These are phyloP conservation scores for Percopsis omiscomaycus DNA, from an alignment of 2,797 vertebrate genomes.

Conservation along the genomic window DNA sequence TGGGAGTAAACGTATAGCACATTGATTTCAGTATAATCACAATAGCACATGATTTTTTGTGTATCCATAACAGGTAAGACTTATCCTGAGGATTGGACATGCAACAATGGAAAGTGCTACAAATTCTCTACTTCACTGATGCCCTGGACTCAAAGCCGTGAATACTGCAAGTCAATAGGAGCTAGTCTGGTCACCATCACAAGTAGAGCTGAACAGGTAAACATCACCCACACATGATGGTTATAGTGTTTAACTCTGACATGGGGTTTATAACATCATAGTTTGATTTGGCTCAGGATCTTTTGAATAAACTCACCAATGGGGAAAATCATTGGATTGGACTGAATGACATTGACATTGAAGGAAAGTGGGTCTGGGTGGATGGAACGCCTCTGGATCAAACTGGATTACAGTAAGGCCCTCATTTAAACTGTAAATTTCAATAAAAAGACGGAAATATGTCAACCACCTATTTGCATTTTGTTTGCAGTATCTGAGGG, in stretches of 20 bases:
- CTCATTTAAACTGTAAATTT: no score
- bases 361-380: slow-evolving; percentile 22
- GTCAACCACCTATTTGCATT: no score
- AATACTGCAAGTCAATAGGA: slow-evolving; percentile 8
- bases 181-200: slow-evolving; percentile 22
- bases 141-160: slow-evolving; percentile 22
- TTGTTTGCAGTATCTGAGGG: no score
- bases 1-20: no score
- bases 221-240: no score
- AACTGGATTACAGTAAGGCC: slow-evolving; percentile 9
- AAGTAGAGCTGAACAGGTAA: slow-evolving; percentile 13
- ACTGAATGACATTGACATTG: slow-evolving; percentile 16
- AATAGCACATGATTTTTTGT: not conserved
- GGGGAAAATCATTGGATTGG: slow-evolving; percentile 11
- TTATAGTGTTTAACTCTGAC: not conserved
- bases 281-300: not conserved
- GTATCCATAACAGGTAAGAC: not conserved
- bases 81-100: slow-evolving; percentile 6
- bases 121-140: slow-evolving; percentile 9
- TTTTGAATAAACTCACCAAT: not conserved
- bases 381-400: slow-evolving; percentile 5
- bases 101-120: slow-evolving; percentile 8
- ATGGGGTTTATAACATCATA: no score
- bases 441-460: no score
- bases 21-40: no score